A percentile compares a stretch with the other conserved stretches of the same genome.
Conservation (phyloP, 2,797 vertebrate species). For the Pseudochirops cupreus region DNA sequence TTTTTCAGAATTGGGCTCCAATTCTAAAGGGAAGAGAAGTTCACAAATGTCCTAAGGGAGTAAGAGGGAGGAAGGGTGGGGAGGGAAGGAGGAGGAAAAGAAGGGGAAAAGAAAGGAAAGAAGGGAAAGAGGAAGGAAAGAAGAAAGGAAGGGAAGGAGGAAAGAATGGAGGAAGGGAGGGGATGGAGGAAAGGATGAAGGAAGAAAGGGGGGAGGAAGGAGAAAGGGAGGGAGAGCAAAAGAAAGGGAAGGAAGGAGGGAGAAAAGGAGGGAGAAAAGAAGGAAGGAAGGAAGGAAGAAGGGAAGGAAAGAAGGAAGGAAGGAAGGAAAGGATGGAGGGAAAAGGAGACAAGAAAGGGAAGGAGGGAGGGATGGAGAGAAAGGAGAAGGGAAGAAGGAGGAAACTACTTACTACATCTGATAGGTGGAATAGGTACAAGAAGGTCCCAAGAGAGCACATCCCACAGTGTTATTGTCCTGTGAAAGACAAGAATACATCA, state of each 20-base stretch:
- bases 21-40: background rate
- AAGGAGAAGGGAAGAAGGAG: background rate
- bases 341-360: background rate
- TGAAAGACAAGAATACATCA: slow-evolving; percentile 46
- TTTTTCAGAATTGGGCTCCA: background rate
- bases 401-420: slow-evolving; percentile 95
- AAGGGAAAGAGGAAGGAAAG: rapidly evolving
- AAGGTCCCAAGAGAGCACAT: slow-evolving; percentile 93
- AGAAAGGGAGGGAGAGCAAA: rapidly evolving
- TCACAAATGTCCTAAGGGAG: background rate
- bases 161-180: rapidly evolving
- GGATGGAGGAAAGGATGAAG: background rate
- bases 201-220: rapidly evolving
- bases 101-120: rapidly evolving
- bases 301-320: background rate
- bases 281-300: background rate
- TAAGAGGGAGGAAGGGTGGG: too few relatives aligned
- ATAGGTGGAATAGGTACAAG: slow-evolving; percentile 95
- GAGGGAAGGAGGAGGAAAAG: background rate
- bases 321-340: background rate
- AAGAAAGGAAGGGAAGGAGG: background rate
- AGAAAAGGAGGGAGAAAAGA: too few relatives aligned
- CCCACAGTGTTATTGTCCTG: slow-evolving; percentile 83
- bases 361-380: background rate
- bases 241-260: too few relatives aligned